phyloP scores from a whole-genome alignment of 1,140 invertebrate genomes.

The Pseudobourletiella spinata region DNA sequence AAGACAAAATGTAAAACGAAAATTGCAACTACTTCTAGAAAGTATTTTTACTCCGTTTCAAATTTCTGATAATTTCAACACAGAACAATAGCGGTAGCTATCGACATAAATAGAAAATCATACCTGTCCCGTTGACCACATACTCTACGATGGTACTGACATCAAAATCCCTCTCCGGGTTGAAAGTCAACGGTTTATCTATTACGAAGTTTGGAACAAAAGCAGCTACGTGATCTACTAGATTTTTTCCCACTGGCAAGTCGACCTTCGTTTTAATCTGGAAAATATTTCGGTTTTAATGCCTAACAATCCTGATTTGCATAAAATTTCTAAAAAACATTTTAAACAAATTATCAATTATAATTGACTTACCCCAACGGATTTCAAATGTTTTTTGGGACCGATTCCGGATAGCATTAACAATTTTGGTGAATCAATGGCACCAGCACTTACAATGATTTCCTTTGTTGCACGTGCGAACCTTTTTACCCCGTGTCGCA shows the following conservation, averaged over 20 bases:
- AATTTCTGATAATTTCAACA: not conserved
- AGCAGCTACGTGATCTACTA: slow-evolving; percentile 36
- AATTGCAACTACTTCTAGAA: not conserved
- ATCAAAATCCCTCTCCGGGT: slow-evolving; percentile 22
- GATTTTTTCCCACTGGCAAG: slow-evolving; percentile 41
- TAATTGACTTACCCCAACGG: slow-evolving; percentile 2
- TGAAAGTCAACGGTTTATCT: slow-evolving; percentile 2
- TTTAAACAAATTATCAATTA: too few species aligned
- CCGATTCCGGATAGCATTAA: slow-evolving; percentile 33
- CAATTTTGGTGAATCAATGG: slow-evolving; percentile 64
- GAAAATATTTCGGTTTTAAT: not conserved
- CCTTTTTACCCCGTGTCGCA: slow-evolving; percentile 45
- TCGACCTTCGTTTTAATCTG: slow-evolving; percentile 38
- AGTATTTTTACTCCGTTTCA: not conserved
- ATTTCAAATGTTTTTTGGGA: slow-evolving; percentile 22
- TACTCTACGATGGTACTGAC: slow-evolving; percentile 13
- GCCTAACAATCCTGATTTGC: too few species aligned
- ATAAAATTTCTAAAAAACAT: not conserved
- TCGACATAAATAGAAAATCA: not conserved
- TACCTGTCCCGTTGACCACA: slow-evolving; percentile 18
- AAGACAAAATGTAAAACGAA: too few species aligned
- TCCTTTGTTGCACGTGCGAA: slow-evolving; percentile 56
- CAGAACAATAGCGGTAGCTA: not conserved
- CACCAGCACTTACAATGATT: slow-evolving; percentile 64
- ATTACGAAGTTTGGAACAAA: slow-evolving; percentile 7